Evolutionary conservation across 2,797 vertebrate species (phyloP).

Genomic region (Stomatorhinus walkeri): DNA sequence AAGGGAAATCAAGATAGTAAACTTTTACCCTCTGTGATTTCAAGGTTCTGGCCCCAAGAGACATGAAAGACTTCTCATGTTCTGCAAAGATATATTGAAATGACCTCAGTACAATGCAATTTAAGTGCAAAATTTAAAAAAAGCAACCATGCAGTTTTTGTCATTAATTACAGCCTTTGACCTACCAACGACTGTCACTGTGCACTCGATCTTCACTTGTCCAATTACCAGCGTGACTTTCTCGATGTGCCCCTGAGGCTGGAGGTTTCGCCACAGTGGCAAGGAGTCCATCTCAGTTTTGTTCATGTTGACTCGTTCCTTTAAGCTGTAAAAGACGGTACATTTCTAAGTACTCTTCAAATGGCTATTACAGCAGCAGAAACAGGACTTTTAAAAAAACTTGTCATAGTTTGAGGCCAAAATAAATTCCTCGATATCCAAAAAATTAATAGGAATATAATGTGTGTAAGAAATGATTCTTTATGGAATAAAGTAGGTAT

Average conservation of each 20-base stretch:
- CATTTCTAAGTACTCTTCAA: background rate
- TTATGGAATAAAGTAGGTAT: no score
- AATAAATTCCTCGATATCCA: background rate
- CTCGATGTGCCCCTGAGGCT: constrained; percentile 59
- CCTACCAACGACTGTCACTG: constrained; percentile 69
- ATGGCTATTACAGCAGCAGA: background rate
- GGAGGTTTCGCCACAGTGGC: constrained; percentile 48
- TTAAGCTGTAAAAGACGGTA: constrained; percentile 56
- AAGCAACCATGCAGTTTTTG: background rate
- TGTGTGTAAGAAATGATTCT: background rate
- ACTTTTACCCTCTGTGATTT: constrained; percentile 71
- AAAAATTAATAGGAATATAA: background rate
- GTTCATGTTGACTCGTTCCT: constrained; percentile 60
- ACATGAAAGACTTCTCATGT: constrained; percentile 62
- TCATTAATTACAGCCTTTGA: background rate
- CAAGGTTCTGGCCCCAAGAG: constrained; percentile 72
- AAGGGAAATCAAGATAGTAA: background rate
- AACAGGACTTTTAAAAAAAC: background rate
- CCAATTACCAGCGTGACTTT: constrained; percentile 62
- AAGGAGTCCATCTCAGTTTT: constrained; percentile 52
- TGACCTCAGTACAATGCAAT: constrained; percentile 2
- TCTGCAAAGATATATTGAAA: constrained; percentile 55
- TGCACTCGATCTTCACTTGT: constrained; percentile 55
- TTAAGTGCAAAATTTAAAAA: background rate
- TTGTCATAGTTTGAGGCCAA: background rate